These are phyloP conservation scores for Griposia aprilina DNA, from an alignment of 2,888 invertebrate species.

Conservation along the genomic window DNA sequence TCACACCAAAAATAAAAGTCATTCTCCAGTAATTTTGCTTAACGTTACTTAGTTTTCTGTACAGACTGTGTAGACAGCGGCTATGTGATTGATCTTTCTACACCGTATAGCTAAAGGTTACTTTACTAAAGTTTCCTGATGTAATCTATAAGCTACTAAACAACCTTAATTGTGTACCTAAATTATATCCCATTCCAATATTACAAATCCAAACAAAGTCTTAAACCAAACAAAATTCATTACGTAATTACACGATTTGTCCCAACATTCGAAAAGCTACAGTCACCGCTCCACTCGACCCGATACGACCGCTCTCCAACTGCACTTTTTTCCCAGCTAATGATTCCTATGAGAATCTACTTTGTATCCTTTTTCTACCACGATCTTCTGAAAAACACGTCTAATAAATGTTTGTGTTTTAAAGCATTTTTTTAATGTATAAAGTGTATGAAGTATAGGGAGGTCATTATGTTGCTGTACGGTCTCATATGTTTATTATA, in stretches of 20 bases:
- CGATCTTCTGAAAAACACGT: slow-evolving; percentile 31
- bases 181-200: not conserved
- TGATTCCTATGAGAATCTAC: slow-evolving; percentile 60
- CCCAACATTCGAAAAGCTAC: slow-evolving; percentile 27
- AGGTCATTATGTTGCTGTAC: no score
- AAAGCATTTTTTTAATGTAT: not conserved
- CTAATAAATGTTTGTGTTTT: slow-evolving; percentile 31
- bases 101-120: no score
- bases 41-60: no score
- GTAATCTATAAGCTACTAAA: not conserved
- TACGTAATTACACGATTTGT: slow-evolving; percentile 3
- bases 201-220: not conserved
- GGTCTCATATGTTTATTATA: not conserved
- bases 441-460: not conserved
- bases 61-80: no score
- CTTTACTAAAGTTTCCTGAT: not conserved
- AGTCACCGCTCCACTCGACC: slow-evolving; percentile 73
- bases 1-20: no score
- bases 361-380: slow-evolving; percentile 50
- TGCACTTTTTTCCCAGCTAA: slow-evolving; percentile 56
- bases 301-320: slow-evolving; percentile 60
- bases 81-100: no score
- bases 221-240: not conserved
- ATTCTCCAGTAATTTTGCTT: no score
- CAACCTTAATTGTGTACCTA: not conserved